These are phyloP conservation scores for Rafetus swinhoei DNA, from an alignment of 2,113 vertebrate genomes.

Conservation along the genomic window DNA sequence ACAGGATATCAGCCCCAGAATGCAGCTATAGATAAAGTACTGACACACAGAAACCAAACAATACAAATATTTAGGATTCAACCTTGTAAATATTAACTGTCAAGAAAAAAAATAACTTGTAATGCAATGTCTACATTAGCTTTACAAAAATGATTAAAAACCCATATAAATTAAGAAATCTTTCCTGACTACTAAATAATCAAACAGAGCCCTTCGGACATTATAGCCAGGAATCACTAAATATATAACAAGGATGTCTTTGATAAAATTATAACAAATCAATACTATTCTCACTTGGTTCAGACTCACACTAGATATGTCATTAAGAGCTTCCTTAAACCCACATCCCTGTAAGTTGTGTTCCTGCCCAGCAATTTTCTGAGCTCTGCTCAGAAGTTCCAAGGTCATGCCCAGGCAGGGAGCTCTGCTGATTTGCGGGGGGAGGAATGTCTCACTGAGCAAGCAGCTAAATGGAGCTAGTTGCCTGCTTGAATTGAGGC, in stretches of 20 bases:
- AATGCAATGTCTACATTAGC: not conserved
- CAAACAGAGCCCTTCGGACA: not conserved
- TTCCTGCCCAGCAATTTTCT: no score
- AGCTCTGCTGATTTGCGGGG: no score
- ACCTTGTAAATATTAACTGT: not conserved
- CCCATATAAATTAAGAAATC: not conserved
- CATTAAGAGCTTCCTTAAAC: not conserved
- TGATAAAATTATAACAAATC: not conserved
- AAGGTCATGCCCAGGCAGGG: no score
- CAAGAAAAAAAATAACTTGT: not conserved
- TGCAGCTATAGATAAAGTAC: slow-evolving; percentile 99
- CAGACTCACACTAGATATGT: not conserved
- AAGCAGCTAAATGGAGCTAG: no score
- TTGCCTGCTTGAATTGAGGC: no score
- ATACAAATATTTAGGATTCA: slow-evolving; percentile 7
- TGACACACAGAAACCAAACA: slow-evolving; percentile 64
- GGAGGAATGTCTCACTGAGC: no score
- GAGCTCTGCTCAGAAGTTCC: no score
- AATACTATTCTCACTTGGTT: not conserved
- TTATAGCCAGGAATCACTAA: not conserved
- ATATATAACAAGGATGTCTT: not conserved
- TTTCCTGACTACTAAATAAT: not conserved
- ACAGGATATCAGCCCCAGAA: slow-evolving; percentile 95
- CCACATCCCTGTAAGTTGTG: no score
- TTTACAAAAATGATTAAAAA: not conserved